Percentiles rank a stretch among this genome's conserved stretches.
phyloP scores from a whole-genome alignment of 2,797 vertebrate genomes.

The Chloroceryle amazona region DNA sequence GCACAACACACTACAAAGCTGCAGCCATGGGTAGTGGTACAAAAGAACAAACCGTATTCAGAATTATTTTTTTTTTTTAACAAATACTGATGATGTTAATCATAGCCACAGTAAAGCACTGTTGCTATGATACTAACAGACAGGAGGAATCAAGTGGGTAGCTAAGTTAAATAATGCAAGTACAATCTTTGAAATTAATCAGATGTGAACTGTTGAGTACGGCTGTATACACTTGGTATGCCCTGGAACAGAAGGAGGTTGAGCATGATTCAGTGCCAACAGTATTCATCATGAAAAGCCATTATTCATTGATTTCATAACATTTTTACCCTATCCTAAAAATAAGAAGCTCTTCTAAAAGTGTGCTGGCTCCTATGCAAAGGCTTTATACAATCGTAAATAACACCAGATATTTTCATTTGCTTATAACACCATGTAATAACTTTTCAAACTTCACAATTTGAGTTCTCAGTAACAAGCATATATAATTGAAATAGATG shows the following conservation, averaged over 20 bases:
- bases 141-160: not conserved
- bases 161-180: not conserved
- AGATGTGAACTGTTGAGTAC: not conserved
- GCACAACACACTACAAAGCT: not conserved
- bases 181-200: not conserved
- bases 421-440: not conserved
- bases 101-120: not conserved
- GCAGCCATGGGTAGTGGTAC: not conserved
- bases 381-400: not conserved
- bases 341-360: not conserved
- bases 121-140: not conserved
- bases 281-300: not conserved
- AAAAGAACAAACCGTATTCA: not conserved
- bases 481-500: not conserved
- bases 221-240: not conserved
- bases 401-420: not conserved
- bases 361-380: not conserved
- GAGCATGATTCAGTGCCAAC: not conserved
- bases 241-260: not conserved
- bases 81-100: not conserved
- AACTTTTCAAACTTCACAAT: not conserved
- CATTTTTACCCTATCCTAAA: not conserved
- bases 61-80: not conserved
- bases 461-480: not conserved
- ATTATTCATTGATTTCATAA: not conserved